Conservation (phyloP, 2,113 vertebrate species). For the Lepisosteus osseus region DNA sequence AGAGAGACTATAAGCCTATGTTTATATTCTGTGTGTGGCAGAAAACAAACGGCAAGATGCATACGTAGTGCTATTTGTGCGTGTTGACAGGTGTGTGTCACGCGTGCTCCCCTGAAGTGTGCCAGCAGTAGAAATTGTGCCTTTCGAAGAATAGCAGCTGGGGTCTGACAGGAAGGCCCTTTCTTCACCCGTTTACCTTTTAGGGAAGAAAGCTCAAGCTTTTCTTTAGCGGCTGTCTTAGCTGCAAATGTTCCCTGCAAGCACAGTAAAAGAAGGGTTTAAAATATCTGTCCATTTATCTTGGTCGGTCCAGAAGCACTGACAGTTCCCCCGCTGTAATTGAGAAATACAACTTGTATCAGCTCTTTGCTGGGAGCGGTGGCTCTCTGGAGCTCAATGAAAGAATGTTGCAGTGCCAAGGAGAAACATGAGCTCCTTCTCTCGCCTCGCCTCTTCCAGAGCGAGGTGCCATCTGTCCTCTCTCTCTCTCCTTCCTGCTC, state of each 20-base stretch:
- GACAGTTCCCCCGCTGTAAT: constrained; percentile 38
- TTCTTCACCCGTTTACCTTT: constrained; percentile 22
- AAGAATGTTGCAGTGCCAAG: constrained; percentile 29
- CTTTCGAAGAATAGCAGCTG: too few relatives aligned
- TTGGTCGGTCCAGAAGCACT: constrained; percentile 47
- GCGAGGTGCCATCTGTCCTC: constrained; percentile 52
- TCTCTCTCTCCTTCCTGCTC: constrained; percentile 21
- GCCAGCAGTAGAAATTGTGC: too few relatives aligned
- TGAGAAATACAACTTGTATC: constrained; percentile 44
- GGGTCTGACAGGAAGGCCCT: too few relatives aligned
- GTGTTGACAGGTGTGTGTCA: too few relatives aligned
- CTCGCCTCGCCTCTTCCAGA: constrained; percentile 27
- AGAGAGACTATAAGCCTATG: too few relatives aligned
- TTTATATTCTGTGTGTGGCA: too few relatives aligned
- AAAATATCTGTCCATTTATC: constrained; percentile 51
- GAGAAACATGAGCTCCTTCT: constrained; percentile 34
- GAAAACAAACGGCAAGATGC: too few relatives aligned
- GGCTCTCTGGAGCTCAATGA: constrained; percentile 23
- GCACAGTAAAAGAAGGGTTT: constrained; percentile 51
- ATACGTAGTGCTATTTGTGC: too few relatives aligned
- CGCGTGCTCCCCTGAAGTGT: too few relatives aligned
- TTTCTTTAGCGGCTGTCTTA: constrained; percentile 20
- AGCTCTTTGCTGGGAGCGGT: constrained; percentile 45
- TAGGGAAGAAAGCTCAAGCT: constrained; percentile 30
- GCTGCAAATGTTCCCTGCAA: constrained; percentile 40